Evolutionary conservation across 2,113 vertebrate species (phyloP).

Genomic region (Scolopax mira): DNA sequence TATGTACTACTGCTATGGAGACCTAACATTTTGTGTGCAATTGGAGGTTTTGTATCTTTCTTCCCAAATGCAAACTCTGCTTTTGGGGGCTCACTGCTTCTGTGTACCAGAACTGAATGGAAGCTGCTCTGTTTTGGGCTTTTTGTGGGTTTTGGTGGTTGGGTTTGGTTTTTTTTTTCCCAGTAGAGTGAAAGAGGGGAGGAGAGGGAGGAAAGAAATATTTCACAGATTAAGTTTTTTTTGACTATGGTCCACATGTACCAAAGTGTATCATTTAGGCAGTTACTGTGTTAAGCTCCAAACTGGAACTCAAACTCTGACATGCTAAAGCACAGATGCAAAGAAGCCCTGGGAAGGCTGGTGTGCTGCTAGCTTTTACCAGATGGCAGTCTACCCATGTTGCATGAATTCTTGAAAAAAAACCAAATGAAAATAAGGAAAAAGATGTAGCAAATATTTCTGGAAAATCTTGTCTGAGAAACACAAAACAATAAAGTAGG

Average conservation of each 20-base stretch:
- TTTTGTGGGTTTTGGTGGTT: background rate
- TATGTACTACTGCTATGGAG: background rate
- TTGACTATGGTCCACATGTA: background rate
- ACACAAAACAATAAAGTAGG: conserved; percentile 40
- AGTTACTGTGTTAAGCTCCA: background rate
- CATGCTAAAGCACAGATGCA: background rate
- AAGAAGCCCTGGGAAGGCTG: background rate
- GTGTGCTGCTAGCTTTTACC: background rate
- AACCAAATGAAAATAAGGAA: background rate
- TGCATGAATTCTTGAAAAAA: background rate
- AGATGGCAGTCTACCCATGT: background rate
- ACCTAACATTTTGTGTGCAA: background rate
- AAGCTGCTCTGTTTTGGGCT: background rate
- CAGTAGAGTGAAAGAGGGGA: background rate
- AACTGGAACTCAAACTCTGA: background rate
- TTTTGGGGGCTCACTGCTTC: background rate
- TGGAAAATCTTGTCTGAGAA: conserved; percentile 8
- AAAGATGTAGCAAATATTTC: background rate
- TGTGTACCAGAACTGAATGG: background rate
- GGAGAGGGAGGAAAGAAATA: background rate
- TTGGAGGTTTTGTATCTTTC: background rate
- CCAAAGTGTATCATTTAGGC: background rate
- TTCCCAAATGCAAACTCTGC: background rate
- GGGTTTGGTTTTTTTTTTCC: background rate
- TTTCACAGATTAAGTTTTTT: background rate